These are phyloP conservation scores for Phrynocephalus versicolor DNA, from an alignment of 2,113 vertebrate genomes.

Conservation along the genomic window DNA sequence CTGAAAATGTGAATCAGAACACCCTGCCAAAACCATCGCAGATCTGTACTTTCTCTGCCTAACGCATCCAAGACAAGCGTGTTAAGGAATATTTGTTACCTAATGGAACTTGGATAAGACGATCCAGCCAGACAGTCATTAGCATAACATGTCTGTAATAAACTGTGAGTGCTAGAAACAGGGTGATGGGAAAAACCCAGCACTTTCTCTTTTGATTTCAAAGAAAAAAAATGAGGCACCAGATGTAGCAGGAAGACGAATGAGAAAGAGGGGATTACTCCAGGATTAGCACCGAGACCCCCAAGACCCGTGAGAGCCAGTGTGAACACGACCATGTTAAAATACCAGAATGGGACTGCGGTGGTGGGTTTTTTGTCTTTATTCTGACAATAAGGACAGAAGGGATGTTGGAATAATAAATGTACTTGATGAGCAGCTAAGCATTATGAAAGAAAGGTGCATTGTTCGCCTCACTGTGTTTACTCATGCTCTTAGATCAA, in stretches of 20 bases:
- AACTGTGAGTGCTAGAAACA: background rate
- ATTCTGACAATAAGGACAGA: no score
- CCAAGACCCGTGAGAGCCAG: no score
- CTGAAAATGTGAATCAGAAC: constrained; percentile 18
- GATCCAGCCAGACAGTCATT: constrained; percentile 7
- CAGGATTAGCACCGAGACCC: no score
- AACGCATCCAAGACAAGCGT: background rate
- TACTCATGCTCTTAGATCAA: background rate
- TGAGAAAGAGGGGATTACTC: background rate
- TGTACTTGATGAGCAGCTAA: no score
- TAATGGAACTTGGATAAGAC: background rate
- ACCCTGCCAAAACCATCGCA: background rate
- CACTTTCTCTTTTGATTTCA: background rate
- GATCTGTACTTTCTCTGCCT: background rate
- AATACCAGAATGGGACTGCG: no score
- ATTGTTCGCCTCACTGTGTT: background rate
- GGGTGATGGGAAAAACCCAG: background rate
- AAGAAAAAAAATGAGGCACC: no score
- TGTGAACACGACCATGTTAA: no score
- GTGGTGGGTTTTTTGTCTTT: no score
- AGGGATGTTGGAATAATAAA: no score
- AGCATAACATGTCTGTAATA: background rate
- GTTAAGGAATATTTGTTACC: background rate
- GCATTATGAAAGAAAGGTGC: background rate
- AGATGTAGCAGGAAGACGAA: background rate